These are phyloP conservation scores for Eupithecia vulgata DNA, from an alignment of 2,888 invertebrate genomes.

Conservation along the genomic window DNA sequence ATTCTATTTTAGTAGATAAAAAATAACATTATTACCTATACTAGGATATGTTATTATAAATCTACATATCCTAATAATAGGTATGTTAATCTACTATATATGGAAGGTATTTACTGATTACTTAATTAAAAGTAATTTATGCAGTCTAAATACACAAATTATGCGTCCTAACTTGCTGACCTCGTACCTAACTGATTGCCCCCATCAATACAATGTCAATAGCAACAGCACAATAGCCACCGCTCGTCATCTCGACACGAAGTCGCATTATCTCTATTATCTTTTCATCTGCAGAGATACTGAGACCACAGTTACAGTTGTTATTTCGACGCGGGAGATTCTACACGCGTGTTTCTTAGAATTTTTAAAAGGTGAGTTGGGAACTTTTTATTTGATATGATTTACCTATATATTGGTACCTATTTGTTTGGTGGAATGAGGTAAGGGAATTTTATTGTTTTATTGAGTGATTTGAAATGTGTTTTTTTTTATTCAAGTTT, in stretches of 20 bases:
- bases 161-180: neutral
- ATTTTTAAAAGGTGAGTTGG: neutral
- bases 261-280: conserved; percentile 35
- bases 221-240: conserved; percentile 17
- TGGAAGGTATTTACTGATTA: too few relatives aligned
- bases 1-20: too few relatives aligned
- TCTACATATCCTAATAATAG: too few relatives aligned
- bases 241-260: conserved; percentile 14
- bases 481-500: too few relatives aligned
- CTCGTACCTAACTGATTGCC: neutral
- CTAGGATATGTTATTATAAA: too few relatives aligned
- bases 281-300: conserved; percentile 19
- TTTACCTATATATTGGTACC: too few relatives aligned
- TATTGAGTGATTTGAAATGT: neutral
- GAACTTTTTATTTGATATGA: neutral
- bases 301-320: conserved; percentile 24
- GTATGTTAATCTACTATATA: too few relatives aligned
- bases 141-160: too few relatives aligned
- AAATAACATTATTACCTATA: too few relatives aligned
- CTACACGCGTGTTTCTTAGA: neutral
- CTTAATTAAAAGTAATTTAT: too few relatives aligned
- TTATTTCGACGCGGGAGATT: neutral
- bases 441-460: neutral
- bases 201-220: conserved; percentile 9
- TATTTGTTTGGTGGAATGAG: neutral